These are phyloP conservation scores for Drosophila subsilvestris DNA, from an alignment of 2,888 invertebrate genomes.

Conservation along the genomic window DNA sequence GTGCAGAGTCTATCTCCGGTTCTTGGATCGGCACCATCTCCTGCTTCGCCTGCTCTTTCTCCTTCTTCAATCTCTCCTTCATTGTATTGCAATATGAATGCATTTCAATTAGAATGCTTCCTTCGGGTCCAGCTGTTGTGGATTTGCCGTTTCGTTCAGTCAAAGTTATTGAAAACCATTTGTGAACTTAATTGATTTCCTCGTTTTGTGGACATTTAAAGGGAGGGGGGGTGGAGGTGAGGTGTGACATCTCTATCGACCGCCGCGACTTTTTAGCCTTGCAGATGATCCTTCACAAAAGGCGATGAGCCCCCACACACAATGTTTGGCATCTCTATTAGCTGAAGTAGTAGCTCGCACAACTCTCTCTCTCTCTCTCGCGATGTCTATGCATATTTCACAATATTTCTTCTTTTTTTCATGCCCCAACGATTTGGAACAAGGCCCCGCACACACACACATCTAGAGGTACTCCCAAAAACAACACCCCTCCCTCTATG, in stretches of 20 bases:
- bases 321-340: slow-evolving; percentile 67
- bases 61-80: slow-evolving; percentile 11
- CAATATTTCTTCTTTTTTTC: slow-evolving; percentile 37
- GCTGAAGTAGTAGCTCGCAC: slow-evolving; percentile 14
- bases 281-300: slow-evolving; percentile 1
- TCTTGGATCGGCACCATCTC: background rate
- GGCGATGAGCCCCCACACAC: background rate
- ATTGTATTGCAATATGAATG: slow-evolving; percentile 70
- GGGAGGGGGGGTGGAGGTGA: background rate
- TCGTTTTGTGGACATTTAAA: slow-evolving; percentile 21
- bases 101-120: slow-evolving; percentile 73
- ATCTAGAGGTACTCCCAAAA: background rate
- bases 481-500: background rate
- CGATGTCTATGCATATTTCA: slow-evolving; percentile 56
- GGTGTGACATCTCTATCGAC: no score
- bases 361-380: background rate
- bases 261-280: background rate
- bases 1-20: background rate
- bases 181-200: slow-evolving; percentile 69
- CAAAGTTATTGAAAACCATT: slow-evolving; percentile 67
- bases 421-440: slow-evolving; percentile 56
- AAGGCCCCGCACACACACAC: slow-evolving; percentile 1
- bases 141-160: slow-evolving; percentile 39
- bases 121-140: slow-evolving; percentile 64
- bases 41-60: background rate